Evolutionary conservation across 2,113 vertebrate genomes (phyloP), one percentile per base, ranked within the genome.

Genomic region (Peucedramus taeniatus): DNA sequence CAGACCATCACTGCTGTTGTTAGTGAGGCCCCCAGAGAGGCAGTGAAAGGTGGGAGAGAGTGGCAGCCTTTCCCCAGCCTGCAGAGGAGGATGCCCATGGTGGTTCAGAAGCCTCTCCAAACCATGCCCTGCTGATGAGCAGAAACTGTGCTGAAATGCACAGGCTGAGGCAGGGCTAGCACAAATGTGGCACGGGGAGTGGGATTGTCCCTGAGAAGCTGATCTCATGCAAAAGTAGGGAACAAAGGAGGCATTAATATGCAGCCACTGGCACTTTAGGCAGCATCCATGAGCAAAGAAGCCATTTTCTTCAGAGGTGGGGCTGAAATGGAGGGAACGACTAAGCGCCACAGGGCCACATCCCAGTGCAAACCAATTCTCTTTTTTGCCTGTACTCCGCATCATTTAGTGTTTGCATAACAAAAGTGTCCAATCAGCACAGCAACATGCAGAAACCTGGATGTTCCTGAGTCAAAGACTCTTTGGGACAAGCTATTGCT

Each of bases 101-200:
- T 28, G 26, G 5, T 24, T 44, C 72, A 60, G 79, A 51, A 51
- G 56, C 40, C 22, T 70, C 37, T 42, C 71, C 27, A 70, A 66
- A 23, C 26, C 17, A 1, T 33, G 37, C 44, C 28, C 37, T 63
- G 27, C 51, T 54, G 47, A 50, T 15, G 14, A 44, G 24, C n/a
- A 82, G 17, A 39, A 70, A 21, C 51, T 33, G 39, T 70, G 30
- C 56, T 78, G 64, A 6, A 19, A 12, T 2, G 8, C 3, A 42
- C 69, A 59, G 77, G 15, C 39, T 53, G 45, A 27, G 31, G 39
- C 40, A 65, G 37, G 37, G 42, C 56, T 22, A 37, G 33, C 30
- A 44, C 64, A 87, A 51, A 57, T 1, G 1, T 0, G 0, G 61
- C 18, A 45, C 35, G 19, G 47, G 30, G 1, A 63, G 39, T 23